Base-by-base conservation (phyloP, 2,888 invertebrate genomes). In the Leptopilina myrica region DNA sequence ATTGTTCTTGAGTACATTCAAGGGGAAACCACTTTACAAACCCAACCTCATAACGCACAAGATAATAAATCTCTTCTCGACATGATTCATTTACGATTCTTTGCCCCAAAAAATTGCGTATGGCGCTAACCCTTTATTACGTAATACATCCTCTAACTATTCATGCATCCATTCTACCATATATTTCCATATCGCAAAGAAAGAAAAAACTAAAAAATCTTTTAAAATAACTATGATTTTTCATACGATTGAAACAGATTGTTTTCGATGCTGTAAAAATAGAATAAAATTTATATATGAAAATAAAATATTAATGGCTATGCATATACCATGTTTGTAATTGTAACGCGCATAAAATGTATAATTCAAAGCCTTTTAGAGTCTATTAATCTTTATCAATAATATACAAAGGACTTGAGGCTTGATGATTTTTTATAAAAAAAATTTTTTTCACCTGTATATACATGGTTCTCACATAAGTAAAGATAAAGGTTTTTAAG, bases 21-120 rank as follows among this genome's bases (percentile, higher is more conserved):
- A 66, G 53, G 53, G 56, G 26, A 56, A 73, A 73, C 73, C 56
- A 56, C 56, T 40, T 20, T 73, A 26, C n/a, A 73, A 26, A 56
- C 53, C 26, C 73, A 26, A 33, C 56, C 49, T 56, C 49, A 15
- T 53, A 73, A 33, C n/a, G n/a, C 9, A 40, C 56, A 73, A 56
- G 73, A 73, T 56, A 33, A 73, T 73, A 56, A 73, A 73, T 73
- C 73, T 73, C n/a, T 3, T 49, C 56, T 73, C 20, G 73, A 56
- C 73, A 33, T 73, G 26, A 73, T 56, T 73, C 73, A 53, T 73
- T 73, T 56, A 73, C n/a, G 73, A 56, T n/a, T n/a, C 56, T 73
- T 73, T n/a, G 33, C 9, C 53, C 56, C n/a, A 73, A 73, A 73
- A 33, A 26, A 56, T 33, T 53, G 33, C 33, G n/a, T 59, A 59